These are phyloP conservation scores for Forpus xanthops DNA, from an alignment of 2,797 vertebrate species.

Conservation along the genomic window DNA sequence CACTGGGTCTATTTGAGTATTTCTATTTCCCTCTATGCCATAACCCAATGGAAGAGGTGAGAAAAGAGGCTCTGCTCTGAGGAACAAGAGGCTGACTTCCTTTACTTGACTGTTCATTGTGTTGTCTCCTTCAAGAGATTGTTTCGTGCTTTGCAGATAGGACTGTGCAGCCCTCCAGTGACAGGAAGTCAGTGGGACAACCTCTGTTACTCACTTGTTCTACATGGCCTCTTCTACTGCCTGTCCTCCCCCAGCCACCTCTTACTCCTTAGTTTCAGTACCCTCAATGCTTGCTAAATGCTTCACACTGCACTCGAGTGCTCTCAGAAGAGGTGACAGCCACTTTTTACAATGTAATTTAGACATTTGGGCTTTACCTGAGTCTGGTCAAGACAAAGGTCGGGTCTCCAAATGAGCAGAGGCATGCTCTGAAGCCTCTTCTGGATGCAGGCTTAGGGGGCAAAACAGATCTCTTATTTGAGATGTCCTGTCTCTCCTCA, in stretches of 20 bases:
- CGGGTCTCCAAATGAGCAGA: rapidly evolving
- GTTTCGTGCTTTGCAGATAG: background rate
- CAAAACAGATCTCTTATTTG: background rate
- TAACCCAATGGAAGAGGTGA: background rate
- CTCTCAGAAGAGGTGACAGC: background rate
- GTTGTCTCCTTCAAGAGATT: background rate
- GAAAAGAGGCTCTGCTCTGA: background rate
- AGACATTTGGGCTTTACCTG: background rate
- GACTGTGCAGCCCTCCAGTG: background rate
- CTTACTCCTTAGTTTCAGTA: background rate
- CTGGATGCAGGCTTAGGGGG: background rate
- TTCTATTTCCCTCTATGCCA: background rate
- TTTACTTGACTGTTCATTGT: background rate
- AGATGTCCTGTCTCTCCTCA: background rate
- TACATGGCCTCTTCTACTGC: background rate
- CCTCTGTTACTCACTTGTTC: background rate
- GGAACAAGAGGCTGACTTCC: background rate
- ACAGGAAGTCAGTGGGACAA: background rate
- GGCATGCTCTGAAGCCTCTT: background rate
- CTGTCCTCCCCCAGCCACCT: background rate
- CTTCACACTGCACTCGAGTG: background rate
- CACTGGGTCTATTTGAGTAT: background rate
- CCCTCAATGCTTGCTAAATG: background rate
- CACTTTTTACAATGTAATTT: background rate
- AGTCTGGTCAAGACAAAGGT: background rate